Evolutionary conservation across 2,888 invertebrate genomes (phyloP).

Genomic region (Meteorus cinctellus): DNA sequence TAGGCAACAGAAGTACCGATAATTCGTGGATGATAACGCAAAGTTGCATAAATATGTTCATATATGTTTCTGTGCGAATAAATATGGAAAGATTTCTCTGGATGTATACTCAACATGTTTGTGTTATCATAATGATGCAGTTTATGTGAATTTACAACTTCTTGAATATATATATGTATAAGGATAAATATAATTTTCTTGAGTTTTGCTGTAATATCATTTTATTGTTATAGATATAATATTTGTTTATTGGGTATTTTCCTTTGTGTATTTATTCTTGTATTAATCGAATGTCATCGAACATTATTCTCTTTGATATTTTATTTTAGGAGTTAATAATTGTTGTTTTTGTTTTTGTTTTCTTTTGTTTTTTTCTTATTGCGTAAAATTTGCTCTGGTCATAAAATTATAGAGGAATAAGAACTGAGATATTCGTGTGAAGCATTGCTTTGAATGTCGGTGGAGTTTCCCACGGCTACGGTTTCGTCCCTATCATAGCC

Average conservation of each 20-base stretch:
- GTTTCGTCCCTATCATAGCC: slow-evolving; percentile 27
- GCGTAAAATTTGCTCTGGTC: not conserved
- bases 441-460: not conserved
- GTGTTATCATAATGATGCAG: slow-evolving; percentile 4
- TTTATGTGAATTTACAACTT: not conserved
- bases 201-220: not conserved
- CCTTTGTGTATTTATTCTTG: not conserved
- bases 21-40: not conserved
- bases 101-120: not conserved
- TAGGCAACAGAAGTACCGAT: slow-evolving; percentile 8
- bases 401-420: slow-evolving; percentile 7
- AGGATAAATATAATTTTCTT: too few species aligned
- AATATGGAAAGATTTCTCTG: not conserved
- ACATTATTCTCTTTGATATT: not conserved
- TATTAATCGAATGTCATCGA: not conserved
- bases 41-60: not conserved
- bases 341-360: not conserved
- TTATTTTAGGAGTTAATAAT: too few species aligned
- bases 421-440: not conserved
- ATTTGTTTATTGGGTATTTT: not conserved
- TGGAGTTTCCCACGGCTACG: slow-evolving; percentile 41
- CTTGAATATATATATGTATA: too few species aligned
- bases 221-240: not conserved
- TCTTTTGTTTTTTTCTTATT: not conserved
- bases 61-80: not conserved